phyloP scores from a whole-genome alignment of 2,113 vertebrate species.

The Neodontobutis hainanensis region DNA sequence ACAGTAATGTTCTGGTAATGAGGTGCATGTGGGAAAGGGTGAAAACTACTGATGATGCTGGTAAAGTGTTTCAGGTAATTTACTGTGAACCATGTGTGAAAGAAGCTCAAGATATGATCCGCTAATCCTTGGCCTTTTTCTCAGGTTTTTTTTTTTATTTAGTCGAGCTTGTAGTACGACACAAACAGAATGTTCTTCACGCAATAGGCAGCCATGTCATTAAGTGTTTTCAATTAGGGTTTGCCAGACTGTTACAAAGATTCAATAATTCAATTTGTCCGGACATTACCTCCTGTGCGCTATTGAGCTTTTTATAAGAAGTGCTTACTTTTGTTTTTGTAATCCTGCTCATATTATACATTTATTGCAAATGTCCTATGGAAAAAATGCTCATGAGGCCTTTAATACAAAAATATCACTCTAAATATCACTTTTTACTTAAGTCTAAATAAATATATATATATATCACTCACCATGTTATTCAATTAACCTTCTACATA shows the following conservation, averaged over 20 bases:
- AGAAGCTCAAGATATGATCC: no score
- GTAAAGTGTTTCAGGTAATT: no score
- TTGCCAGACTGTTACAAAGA: constrained; percentile 5
- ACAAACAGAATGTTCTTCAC: background rate
- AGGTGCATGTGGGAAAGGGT: no score
- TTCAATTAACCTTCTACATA: constrained; percentile 20
- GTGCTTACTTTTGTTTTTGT: background rate
- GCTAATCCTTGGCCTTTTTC: no score
- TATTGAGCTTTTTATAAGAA: background rate
- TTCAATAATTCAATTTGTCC: background rate
- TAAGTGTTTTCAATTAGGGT: constrained; percentile 4
- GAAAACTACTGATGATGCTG: no score
- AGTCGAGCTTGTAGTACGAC: background rate
- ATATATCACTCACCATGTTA: constrained; percentile 7
- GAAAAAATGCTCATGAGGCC: background rate
- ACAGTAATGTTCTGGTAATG: no score
- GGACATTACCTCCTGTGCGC: background rate
- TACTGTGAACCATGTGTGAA: no score
- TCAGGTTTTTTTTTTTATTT: no score
- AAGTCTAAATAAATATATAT: no score
- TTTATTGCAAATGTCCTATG: background rate
- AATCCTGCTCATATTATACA: background rate
- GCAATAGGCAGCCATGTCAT: background rate
- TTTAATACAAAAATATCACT: constrained; percentile 3
- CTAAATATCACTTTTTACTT: no score